A percentile compares a stretch with the other conserved stretches of the same genome.
phyloP scores from a whole-genome alignment of 2,113 vertebrate species.

The Brachionichthys hirsutus region DNA sequence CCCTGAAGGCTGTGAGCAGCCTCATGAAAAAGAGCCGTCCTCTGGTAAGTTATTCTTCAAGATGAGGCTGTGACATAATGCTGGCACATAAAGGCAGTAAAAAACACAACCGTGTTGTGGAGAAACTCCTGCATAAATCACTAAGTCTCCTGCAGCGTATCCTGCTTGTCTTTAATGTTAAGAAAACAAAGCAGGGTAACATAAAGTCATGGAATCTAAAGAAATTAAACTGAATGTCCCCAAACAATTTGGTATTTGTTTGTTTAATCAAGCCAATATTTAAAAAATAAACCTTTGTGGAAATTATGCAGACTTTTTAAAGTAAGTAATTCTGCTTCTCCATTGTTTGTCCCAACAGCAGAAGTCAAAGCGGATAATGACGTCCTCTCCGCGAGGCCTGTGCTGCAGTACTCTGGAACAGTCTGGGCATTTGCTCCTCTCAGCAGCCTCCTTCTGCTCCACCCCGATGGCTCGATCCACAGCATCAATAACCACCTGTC shows the following conservation, averaged over 20 bases:
- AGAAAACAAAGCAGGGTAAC: background rate
- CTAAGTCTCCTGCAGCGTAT: no score
- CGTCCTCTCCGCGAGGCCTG: conserved; percentile 23
- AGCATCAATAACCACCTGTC: conserved; percentile 83
- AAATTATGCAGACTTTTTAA: background rate
- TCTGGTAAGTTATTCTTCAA: conserved; percentile 39
- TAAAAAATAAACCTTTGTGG: no score
- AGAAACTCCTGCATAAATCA: no score
- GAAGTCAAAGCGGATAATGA: conserved; percentile 33
- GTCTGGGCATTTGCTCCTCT: conserved; percentile 84
- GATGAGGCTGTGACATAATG: background rate
- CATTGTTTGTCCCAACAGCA: conserved; percentile 19
- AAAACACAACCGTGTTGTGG: background rate
- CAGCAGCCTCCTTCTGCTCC: conserved; percentile 84
- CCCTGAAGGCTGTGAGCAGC: conserved; percentile 1
- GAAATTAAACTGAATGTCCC: background rate
- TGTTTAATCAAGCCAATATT: no score
- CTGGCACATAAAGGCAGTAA: no score
- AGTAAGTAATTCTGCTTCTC: background rate
- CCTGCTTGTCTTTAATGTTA: no score
- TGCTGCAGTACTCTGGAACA: conserved; percentile 78
- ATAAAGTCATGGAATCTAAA: background rate
- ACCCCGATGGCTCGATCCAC: conserved; percentile 82
- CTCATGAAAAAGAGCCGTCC: conserved; percentile 1
- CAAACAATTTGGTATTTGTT: no score